Evolutionary conservation across 1,140 invertebrate species (phyloP), one percentile per base, ranked within the genome.

Genomic region (Apis dorsata): DNA sequence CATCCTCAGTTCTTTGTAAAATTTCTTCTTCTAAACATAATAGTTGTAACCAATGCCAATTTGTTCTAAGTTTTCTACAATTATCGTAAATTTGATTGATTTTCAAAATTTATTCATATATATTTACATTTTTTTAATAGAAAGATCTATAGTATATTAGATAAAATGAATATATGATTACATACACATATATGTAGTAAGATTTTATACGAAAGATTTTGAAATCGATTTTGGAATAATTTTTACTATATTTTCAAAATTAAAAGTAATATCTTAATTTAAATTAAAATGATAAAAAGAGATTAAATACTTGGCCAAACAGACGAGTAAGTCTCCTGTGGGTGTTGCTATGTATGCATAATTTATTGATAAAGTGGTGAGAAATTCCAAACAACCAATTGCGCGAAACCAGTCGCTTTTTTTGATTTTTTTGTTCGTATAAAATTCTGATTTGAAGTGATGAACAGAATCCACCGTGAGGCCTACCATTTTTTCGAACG

Each of bases 261-360:
- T 75, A 19, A 8, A 8, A 75, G 1, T 62, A 8, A 2, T 75
- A 49, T n/a, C 28, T 34, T 11, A 28, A 24, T 21, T 44, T 44
- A 44, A 28, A 28, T 21, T 60, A n/a, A 24, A 65, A 44, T 17
- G 49, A 15, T 5, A 51, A 34, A 34, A 59, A 2, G 34, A 57
- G 53, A 68, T 81, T 59, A 57, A 66, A 13, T 81, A 89, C 88
- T 85, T 88, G 51, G 88, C 73, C 34, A 89, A 77, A 79, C 34
- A 62, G 72, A 88, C 59, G 49, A 89, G 86, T 11, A 89, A 71
- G 79, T 89, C 86, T 51, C 85, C 88, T 11, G 72, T 84, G 21
- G 88, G 85, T 73, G 85, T 89, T 5, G 88, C 88, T 77, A 89
- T 86, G 34, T 89, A 88, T 17, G 83, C 71, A 28, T 88, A 88